Conservation (phyloP, 2,888 invertebrate species). For the Onthophagus sagittarius region DNA sequence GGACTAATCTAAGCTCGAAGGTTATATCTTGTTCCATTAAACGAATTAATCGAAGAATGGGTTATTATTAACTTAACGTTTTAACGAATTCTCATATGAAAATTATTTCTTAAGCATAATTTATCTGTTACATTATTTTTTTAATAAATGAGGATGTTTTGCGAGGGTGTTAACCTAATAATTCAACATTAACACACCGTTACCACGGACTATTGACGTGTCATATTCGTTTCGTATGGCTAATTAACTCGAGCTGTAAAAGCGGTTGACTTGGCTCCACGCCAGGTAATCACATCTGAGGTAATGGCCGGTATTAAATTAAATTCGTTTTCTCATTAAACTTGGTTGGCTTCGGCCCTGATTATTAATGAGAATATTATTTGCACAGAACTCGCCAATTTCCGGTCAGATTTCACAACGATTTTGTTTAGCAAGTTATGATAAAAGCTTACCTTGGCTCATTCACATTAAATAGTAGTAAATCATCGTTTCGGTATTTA, state of each 20-base stretch:
- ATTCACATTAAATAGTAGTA: not conserved
- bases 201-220: not conserved
- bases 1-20: not conserved
- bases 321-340: not conserved
- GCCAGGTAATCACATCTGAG: conserved; percentile 5
- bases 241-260: conserved; percentile 1
- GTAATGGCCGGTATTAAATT: not conserved
- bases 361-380: not conserved
- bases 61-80: no score
- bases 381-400: not conserved
- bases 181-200: not conserved
- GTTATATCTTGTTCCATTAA: not conserved
- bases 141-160: not conserved
- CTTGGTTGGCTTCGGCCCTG: not conserved
- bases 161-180: not conserved
- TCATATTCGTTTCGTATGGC: conserved; percentile 6
- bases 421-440: not conserved
- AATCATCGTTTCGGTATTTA: not conserved
- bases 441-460: not conserved
- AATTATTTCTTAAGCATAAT: no score
- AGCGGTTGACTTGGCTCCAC: not conserved
- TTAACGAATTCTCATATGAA: no score
- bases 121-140: not conserved
- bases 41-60: no score
- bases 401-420: not conserved